Evolutionary conservation across 2,113 vertebrate genomes (phyloP).

Genomic region (Ictidomys tridecemlineatus): DNA sequence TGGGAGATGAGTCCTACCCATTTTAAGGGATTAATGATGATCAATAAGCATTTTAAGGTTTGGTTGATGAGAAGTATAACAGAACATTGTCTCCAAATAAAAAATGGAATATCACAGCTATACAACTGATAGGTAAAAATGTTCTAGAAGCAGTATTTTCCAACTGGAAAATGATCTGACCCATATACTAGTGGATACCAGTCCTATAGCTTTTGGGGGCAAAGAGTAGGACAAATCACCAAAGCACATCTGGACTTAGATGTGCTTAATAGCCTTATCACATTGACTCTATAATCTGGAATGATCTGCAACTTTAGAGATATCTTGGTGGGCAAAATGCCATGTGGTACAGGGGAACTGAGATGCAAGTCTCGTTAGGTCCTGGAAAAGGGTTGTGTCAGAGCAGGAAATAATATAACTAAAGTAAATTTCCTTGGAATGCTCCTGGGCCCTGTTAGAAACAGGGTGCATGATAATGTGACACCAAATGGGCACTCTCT

Average conservation of each 20-base stretch:
- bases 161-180: neutral
- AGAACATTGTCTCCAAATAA: neutral
- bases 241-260: neutral
- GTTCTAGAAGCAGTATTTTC: neutral
- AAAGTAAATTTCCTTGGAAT: neutral
- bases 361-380: rapidly evolving
- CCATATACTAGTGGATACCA: neutral
- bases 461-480: neutral
- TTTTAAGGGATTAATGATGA: neutral
- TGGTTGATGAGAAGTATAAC: neutral
- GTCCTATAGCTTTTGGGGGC: neutral
- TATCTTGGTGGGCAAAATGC: neutral
- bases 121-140: neutral
- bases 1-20: neutral
- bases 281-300: neutral
- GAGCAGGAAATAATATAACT: neutral
- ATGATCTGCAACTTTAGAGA: neutral
- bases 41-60: neutral
- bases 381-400: neutral
- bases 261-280: neutral
- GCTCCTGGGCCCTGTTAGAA: neutral
- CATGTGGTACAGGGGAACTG: neutral
- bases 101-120: neutral
- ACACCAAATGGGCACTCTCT: neutral
- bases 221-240: neutral